Evolutionary conservation across 1,140 invertebrate genomes (phyloP), one percentile per base, ranked within the genome.

Genomic region (Anagrus nilaparvatae): DNA sequence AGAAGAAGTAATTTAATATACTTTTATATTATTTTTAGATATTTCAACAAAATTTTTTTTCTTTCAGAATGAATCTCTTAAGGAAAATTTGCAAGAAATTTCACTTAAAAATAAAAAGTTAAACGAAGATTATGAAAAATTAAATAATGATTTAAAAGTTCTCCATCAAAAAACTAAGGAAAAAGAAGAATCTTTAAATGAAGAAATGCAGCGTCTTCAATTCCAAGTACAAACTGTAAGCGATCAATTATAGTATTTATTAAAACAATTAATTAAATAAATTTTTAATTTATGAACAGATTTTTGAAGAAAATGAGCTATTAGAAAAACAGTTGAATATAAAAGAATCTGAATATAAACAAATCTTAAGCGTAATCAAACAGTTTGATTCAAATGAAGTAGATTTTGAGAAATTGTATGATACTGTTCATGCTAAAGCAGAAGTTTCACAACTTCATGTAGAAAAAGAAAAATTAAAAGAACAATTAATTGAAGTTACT

Each of bases 391-490:
- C 46, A n/a, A 60, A 61, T 41, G 60, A 55, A 27, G 59, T 67
- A 23, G 63, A 69, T 40, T 53, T 63, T 21, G 57, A 61, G 9
- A 67, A 67, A 39, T 56, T 69, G 10, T 64, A 60, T 25, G 55
- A 67, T 32, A 55, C 65, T 44, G 59, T 61, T 32, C 58, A 48
- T 12, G 51, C 64, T 21, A 67, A 65, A 46, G 63, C 56, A 8
- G 62, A 67, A 31, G 51, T 55, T 18, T 43, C 35, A 3, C 50
- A 58, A 52, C 42, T 67, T 29, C 38, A 51, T 4, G 63, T 67
- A 39, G 66, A 69, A 40, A 54, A 58, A 25, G 56, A 65, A n/a
- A 65, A 69, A 36, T 47, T 70, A 29, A 54, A 61, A 40, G 55
- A 59, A 28, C 61, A 63, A 54, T 53, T 70, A 30, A 60, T 45